A percentile compares a stretch with the other conserved stretches of the same genome.
These are phyloP conservation scores for Drosophila fulvimacula DNA, from an alignment of 2,888 invertebrate genomes.

Conservation along the genomic window DNA sequence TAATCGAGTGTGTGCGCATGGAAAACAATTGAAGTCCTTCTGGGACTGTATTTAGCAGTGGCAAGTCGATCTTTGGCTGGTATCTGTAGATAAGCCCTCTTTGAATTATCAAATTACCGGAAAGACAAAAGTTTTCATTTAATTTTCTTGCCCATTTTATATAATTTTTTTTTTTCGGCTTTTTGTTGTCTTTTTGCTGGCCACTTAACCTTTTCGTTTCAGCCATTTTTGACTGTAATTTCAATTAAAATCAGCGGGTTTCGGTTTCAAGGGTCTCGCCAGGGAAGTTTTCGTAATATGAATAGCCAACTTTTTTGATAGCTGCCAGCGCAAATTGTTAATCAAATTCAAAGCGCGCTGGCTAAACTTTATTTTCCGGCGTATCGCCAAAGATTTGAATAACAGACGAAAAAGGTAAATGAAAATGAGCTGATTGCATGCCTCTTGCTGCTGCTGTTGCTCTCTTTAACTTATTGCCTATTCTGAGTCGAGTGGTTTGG, in stretches of 20 bases:
- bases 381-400: slow-evolving; percentile 47
- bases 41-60: neutral
- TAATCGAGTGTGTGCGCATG: neutral
- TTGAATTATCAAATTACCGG: slow-evolving; percentile 28
- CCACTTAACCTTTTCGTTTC: slow-evolving; percentile 38
- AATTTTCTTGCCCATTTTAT: slow-evolving; percentile 17
- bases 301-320: slow-evolving; percentile 49
- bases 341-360: slow-evolving; percentile 55
- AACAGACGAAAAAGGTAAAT: slow-evolving; percentile 36
- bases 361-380: slow-evolving; percentile 21
- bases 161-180: too few species aligned
- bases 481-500: neutral
- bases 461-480: slow-evolving; percentile 2
- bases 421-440: slow-evolving; percentile 32
- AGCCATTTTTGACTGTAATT: slow-evolving; percentile 46
- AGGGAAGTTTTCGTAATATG: slow-evolving; percentile 53
- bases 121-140: slow-evolving; percentile 32
- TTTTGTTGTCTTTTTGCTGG: neutral
- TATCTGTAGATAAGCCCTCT: neutral
- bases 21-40: neutral
- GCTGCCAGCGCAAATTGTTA: slow-evolving; percentile 42
- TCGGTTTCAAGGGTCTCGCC: slow-evolving; percentile 14
- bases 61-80: neutral
- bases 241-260: slow-evolving; percentile 63
- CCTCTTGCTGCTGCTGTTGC: slow-evolving; percentile 10